Conservation (phyloP, 2,888 invertebrate genomes). For the Serripes groenlandicus region DNA sequence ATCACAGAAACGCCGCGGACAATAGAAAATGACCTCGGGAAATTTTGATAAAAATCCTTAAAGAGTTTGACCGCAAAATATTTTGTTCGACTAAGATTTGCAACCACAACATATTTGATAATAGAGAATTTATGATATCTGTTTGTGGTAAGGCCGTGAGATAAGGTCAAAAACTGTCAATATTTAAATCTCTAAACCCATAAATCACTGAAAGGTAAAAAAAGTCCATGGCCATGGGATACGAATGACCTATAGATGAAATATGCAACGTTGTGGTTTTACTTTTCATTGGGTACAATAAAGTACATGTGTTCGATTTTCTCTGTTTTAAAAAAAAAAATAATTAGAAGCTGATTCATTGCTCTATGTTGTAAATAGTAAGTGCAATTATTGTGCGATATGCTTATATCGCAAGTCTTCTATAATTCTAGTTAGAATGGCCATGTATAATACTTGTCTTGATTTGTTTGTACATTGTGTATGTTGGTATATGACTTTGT, state of each 20-base stretch:
- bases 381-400: no score
- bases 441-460: no score
- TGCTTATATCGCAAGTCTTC: no score
- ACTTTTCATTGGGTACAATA: no score
- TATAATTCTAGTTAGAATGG: no score
- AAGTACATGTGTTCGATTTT: no score
- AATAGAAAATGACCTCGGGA: conserved; percentile 29
- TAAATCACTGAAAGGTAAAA: conserved; percentile 49
- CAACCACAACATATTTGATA: conserved; percentile 48
- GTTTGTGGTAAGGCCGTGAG: conserved; percentile 30
- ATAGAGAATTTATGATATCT: conserved; percentile 59
- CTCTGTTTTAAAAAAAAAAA: no score
- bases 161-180: conserved; percentile 36
- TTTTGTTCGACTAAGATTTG: conserved; percentile 54
- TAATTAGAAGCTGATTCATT: no score
- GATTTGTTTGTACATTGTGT: no score
- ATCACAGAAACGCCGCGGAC: conserved; percentile 53
- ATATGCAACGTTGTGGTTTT: no score
- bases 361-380: no score
- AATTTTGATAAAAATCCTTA: conserved; percentile 1
- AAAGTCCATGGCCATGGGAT: conserved; percentile 22
- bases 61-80: conserved; percentile 24
- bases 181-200: conserved; percentile 49
- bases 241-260: conserved; percentile 35
- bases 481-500: no score